Evolutionary conservation across 64 coral and sea anemone species (phyloP).

Genomic region (Hydrozoanthus tunicans): DNA sequence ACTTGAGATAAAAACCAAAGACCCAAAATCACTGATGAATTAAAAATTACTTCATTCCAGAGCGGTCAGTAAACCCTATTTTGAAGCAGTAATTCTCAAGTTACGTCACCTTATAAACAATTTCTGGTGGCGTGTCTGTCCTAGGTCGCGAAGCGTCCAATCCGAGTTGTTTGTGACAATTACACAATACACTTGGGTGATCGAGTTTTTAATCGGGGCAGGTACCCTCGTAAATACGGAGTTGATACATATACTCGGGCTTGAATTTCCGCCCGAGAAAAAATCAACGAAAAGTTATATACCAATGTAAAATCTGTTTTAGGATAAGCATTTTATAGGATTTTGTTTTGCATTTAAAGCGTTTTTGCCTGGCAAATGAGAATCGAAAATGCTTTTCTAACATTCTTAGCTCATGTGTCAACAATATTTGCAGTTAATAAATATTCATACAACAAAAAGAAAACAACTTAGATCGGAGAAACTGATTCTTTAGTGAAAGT

Average conservation of each 20-base stretch:
- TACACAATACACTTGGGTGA: slow-evolving; percentile 53
- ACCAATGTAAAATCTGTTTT: neutral
- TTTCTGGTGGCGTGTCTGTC: slow-evolving; percentile 58
- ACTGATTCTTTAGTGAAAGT: too few species aligned
- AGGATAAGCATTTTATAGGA: neutral
- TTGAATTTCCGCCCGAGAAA: neutral
- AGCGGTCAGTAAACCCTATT: slow-evolving; percentile 61
- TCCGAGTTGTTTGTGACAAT: neutral
- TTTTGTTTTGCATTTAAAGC: neutral
- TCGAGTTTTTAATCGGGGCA: slow-evolving; percentile 3
- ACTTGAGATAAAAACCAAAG: slow-evolving; percentile 38
- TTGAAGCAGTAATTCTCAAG: slow-evolving; percentile 44
- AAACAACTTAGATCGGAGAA: neutral
- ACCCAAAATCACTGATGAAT: slow-evolving; percentile 53
- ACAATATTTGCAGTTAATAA: slow-evolving; percentile 47
- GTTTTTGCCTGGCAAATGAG: neutral
- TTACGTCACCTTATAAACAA: slow-evolving; percentile 57
- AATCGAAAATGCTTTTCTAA: neutral
- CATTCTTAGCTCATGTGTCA: slow-evolving; percentile 45
- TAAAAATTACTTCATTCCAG: slow-evolving; percentile 64
- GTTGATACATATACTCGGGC: neutral
- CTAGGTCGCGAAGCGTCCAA: neutral
- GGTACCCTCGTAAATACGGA: slow-evolving; percentile 18
- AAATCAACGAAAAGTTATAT: neutral
- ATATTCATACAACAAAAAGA: slow-evolving; percentile 30